Base-by-base conservation (phyloP, 1,140 invertebrate species). In the Diplogasteroides magnus region DNA sequence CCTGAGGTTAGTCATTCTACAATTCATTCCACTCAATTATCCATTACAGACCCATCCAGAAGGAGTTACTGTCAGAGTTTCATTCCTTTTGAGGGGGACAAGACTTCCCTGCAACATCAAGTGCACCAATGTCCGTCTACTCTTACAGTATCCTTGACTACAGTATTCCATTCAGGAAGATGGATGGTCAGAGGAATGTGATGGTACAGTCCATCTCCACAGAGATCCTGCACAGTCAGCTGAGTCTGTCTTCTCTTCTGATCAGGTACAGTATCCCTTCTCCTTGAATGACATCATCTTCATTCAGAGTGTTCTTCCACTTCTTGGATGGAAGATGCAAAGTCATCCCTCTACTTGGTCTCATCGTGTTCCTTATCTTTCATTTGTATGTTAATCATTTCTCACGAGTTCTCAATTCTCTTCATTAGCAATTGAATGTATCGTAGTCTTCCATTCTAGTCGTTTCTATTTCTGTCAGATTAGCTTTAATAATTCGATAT, bases 321-420 rank as follows among this genome's bases (percentile, higher is more conserved):
- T 80, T 15, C 68, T 81, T 15, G 79, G 79, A 23, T 81, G 79
- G 79, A 71, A 77, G 67, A 82, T 81, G 79, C 62, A 72, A 27
- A 79, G 81, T 19, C 78, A 83, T 71, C 81, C 79, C 2, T 68
- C 77, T 0, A 64, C 76, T 27, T 81, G 79, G 79, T 58, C 62
- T 15, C 75, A 82, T 31, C 67, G 67, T 73, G 80, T 83, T 79
- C 66, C 79, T 26, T 81, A 73, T 70, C 72, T 81, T 48, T 67
- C 81, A 15, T 81, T 81, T 31, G 28, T 62, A 37, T 74, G 72
- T 61, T 74, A 72, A 37, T 55, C 64, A 65, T 37, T 25, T 25
- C 37, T 48, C 37, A 48, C 37, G 37, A n/a, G n/a, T n/a, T 48
- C 37, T 48, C 37, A 11, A 48, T 48, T 6, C 37, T 11, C 6